These are phyloP conservation scores for Serilophus lunatus DNA, from an alignment of 2,113 vertebrate species.

Conservation along the genomic window DNA sequence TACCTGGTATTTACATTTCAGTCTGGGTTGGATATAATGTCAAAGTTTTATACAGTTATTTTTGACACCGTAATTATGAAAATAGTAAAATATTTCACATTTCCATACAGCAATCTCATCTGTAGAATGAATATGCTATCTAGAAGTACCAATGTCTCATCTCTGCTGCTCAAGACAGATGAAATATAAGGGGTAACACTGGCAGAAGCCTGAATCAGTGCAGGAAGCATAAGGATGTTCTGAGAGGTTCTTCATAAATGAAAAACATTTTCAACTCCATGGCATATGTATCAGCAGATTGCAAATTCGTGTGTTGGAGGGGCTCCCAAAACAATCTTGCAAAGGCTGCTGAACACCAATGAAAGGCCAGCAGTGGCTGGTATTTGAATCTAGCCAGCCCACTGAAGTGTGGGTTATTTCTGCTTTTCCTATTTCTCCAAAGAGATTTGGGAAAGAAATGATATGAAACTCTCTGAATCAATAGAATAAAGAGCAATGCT, in stretches of 20 bases:
- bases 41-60: background rate
- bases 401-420: background rate
- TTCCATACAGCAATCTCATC: background rate
- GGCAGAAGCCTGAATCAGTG: background rate
- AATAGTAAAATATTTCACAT: background rate
- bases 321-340: conserved; percentile 21
- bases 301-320: conserved; percentile 50
- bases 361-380: conserved; percentile 46
- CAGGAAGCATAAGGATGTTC: background rate
- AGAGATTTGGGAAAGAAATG: background rate
- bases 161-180: background rate
- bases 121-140: background rate
- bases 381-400: conserved; percentile 44
- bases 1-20: background rate
- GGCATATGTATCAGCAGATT: conserved; percentile 62
- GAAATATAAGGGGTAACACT: background rate
- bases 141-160: background rate
- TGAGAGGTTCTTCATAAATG: background rate
- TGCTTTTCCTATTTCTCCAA: conserved; percentile 4
- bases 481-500: conserved; percentile 14
- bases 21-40: background rate
- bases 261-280: conserved; percentile 1
- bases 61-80: background rate
- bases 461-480: background rate
- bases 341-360: conserved; percentile 14